These are phyloP conservation scores for Scaptomyza caliginosa DNA, from an alignment of 2,888 invertebrate genomes.

Conservation along the genomic window DNA sequence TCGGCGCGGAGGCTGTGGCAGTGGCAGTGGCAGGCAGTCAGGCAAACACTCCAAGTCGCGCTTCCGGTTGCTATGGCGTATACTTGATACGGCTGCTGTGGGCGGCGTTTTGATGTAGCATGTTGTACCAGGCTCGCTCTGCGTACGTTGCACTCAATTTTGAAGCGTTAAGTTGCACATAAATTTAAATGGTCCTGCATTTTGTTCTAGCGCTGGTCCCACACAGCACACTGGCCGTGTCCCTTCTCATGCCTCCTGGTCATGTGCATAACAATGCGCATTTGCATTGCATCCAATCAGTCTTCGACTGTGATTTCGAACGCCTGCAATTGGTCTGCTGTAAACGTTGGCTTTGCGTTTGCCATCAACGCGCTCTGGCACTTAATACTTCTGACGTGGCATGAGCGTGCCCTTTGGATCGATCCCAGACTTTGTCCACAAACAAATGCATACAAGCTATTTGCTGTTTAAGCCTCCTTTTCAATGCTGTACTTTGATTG, in stretches of 20 bases:
- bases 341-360: slow-evolving; percentile 15
- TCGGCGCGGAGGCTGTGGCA: background rate
- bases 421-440: background rate
- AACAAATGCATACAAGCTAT: background rate
- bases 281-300: slow-evolving; percentile 6
- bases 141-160: slow-evolving; percentile 80
- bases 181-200: slow-evolving; percentile 70
- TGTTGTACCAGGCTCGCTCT: slow-evolving; percentile 18
- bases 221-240: background rate
- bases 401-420: slow-evolving; percentile 3
- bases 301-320: slow-evolving; percentile 30
- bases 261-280: slow-evolving; percentile 43
- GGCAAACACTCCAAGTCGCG: slow-evolving; percentile 77
- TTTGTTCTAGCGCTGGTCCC: slow-evolving; percentile 6
- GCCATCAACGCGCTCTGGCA: slow-evolving; percentile 29
- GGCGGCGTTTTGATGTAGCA: slow-evolving; percentile 38
- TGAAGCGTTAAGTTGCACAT: slow-evolving; percentile 80
- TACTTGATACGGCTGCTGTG: slow-evolving; percentile 71
- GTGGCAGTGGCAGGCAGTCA: slow-evolving; percentile 44
- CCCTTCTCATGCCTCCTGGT: background rate
- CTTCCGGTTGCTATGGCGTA: slow-evolving; percentile 76
- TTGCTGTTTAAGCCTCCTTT: background rate
- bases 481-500: background rate
- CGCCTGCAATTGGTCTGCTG: slow-evolving; percentile 30
- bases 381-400: slow-evolving; percentile 60